These are phyloP conservation scores for Adela reaumurella DNA, from an alignment of 2,888 invertebrate species.

Conservation along the genomic window DNA sequence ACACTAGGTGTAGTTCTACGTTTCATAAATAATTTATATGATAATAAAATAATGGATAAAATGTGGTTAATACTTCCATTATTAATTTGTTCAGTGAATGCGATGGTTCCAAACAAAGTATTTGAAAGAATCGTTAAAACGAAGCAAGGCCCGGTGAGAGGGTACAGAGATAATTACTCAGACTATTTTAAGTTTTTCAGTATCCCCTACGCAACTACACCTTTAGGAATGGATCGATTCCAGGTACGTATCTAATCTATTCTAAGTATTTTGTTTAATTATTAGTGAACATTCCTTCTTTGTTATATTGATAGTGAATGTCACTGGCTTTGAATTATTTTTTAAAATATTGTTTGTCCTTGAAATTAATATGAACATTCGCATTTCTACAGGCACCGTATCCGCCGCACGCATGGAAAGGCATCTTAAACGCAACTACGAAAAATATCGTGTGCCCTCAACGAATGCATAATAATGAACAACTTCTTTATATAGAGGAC, in stretches of 20 bases:
- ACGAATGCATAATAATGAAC: neutral
- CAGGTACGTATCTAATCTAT: neutral
- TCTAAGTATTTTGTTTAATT: no score
- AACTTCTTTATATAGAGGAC: neutral
- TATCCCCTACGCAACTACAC: neutral
- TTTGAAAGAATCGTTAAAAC: neutral
- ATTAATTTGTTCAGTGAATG: neutral
- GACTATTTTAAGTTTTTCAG: neutral
- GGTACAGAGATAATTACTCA: neutral
- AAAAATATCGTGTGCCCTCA: neutral
- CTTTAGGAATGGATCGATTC: neutral
- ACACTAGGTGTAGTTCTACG: no score
- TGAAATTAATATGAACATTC: no score
- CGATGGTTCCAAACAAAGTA: neutral
- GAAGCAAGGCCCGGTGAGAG: neutral
- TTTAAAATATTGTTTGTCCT: no score
- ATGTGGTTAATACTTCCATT: neutral
- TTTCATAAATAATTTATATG: no score
- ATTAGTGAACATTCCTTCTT: no score
- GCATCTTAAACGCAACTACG: neutral
- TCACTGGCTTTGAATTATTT: no score
- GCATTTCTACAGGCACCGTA: neutral
- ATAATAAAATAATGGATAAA: neutral
- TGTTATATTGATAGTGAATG: no score
- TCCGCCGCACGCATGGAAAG: neutral